Evolutionary conservation across 2,113 vertebrate species (phyloP).

Genomic region (Octodon degus): DNA sequence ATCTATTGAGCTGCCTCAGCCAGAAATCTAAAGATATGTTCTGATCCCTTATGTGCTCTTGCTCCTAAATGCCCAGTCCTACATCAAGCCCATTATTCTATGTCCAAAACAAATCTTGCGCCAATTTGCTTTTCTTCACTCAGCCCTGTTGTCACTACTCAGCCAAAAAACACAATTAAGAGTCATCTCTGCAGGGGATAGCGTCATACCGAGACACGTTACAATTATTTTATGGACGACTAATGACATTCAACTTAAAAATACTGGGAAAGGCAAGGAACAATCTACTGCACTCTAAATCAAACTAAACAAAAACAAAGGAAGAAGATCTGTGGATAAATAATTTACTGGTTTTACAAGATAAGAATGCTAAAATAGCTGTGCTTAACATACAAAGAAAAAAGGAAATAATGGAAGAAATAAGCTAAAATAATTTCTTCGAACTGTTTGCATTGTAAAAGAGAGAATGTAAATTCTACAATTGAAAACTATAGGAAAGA

Average conservation of each 20-base stretch:
- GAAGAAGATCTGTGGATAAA: not conserved
- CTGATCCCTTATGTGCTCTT: not conserved
- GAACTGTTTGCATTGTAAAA: not conserved
- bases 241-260: not conserved
- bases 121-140: not conserved
- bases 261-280: not conserved
- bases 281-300: not conserved
- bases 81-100: not conserved
- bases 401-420: not conserved
- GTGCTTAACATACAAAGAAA: not conserved
- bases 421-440: conserved; percentile 12
- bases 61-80: not conserved
- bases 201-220: fast-evolving
- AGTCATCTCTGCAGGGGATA: not conserved
- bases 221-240: not conserved
- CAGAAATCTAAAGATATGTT: not conserved
- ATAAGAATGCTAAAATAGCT: conserved; percentile 33
- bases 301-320: not conserved
- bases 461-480: not conserved
- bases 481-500: not conserved
- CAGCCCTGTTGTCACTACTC: not conserved
- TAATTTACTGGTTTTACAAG: not conserved
- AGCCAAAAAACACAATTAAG: not conserved
- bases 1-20: not conserved
- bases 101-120: not conserved